phyloP scores from a whole-genome alignment of 2,113 vertebrate species.

The Cephalopterus ornatus region DNA sequence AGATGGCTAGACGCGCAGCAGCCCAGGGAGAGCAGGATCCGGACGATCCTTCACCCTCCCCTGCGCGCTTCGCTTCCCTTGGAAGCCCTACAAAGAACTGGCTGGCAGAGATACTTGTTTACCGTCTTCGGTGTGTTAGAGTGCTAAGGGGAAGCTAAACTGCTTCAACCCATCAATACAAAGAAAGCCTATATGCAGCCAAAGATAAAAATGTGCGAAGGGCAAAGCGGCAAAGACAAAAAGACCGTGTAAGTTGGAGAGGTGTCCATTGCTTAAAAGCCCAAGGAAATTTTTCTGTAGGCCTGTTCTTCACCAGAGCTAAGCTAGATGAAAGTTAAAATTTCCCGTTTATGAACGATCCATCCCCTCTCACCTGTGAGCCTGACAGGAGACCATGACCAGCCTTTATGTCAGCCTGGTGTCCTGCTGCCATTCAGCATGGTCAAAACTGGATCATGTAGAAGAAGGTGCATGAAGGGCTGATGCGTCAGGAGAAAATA shows the following conservation, averaged over 20 bases:
- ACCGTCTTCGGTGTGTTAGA: neutral
- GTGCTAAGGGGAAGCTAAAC: neutral
- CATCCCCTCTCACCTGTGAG: neutral
- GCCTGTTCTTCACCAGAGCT: neutral
- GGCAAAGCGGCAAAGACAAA: neutral
- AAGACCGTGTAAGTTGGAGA: neutral
- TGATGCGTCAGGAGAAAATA: neutral
- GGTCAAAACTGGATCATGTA: accelerated
- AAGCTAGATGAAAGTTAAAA: neutral
- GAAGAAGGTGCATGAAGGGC: neutral
- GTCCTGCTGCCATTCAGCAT: neutral
- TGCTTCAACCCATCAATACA: neutral
- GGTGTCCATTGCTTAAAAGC: neutral
- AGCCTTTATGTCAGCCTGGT: neutral
- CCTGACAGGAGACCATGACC: neutral
- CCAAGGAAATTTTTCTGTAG: neutral
- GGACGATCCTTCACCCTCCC: no score
- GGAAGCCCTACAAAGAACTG: neutral
- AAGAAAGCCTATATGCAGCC: neutral
- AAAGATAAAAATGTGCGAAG: neutral
- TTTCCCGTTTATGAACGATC: neutral
- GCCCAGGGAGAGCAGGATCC: no score
- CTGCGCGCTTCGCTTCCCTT: neutral
- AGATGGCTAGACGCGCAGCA: neutral
- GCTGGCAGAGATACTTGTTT: neutral